phyloP scores from a whole-genome alignment of 1,140 invertebrate genomes.

The Geopemphigus sp. region DNA sequence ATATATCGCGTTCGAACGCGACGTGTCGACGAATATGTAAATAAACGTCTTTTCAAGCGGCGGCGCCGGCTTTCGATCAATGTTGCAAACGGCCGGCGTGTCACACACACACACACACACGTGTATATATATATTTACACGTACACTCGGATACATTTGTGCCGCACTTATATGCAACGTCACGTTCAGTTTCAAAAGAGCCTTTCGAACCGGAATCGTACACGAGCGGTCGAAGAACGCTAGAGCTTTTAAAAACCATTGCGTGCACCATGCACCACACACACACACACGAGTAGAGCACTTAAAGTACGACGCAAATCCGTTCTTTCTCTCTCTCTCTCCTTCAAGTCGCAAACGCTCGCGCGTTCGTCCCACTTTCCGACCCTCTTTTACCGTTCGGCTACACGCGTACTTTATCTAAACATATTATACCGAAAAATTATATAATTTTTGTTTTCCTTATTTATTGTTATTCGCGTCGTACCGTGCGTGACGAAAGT shows the following conservation, averaged over 20 bases:
- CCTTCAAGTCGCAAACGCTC: not conserved
- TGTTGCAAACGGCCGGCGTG: constrained; percentile 5
- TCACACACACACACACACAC: not conserved
- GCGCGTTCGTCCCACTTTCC: too few species aligned
- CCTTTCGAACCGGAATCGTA: constrained; percentile 16
- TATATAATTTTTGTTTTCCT: not conserved
- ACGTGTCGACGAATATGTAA: not conserved
- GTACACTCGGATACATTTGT: not conserved
- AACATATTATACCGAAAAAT: not conserved
- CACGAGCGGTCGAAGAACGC: not conserved
- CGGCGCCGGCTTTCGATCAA: not conserved
- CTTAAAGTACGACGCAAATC: constrained; percentile 24
- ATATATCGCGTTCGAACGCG: not conserved
- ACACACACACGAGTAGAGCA: not conserved
- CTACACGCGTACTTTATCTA: not conserved
- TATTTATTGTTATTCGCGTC: not conserved
- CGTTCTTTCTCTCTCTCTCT: not conserved
- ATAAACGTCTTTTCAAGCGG: not conserved
- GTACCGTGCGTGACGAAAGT: too few species aligned
- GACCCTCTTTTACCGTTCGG: too few species aligned
- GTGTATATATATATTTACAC: not conserved
- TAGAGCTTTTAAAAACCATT: constrained; percentile 31
- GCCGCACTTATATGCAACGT: constrained; percentile 5
- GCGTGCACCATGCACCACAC: not conserved
- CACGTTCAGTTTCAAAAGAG: constrained; percentile 34